Conservation (phyloP, 2,113 vertebrate species). For the Capricornis sumatraensis region DNA sequence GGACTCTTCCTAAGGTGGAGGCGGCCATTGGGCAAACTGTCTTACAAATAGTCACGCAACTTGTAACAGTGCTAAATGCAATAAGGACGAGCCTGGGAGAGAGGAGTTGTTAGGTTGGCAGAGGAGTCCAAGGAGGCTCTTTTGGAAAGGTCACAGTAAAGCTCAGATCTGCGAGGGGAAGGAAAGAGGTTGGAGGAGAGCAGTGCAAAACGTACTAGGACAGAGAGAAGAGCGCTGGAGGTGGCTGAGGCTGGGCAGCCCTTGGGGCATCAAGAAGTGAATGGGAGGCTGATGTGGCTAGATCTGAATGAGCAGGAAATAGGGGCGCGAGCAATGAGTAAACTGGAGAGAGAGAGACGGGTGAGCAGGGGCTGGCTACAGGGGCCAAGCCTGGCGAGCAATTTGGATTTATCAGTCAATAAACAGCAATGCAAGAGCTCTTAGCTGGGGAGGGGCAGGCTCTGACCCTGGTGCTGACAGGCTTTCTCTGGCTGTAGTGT, state of each 20-base stretch:
- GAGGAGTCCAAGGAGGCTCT: background rate
- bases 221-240: background rate
- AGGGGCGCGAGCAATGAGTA: background rate
- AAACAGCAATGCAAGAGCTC: background rate
- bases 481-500: background rate
- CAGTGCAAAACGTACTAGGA: background rate
- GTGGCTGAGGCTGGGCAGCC: background rate
- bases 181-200: background rate
- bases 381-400: background rate
- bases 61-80: background rate
- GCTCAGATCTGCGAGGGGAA: background rate
- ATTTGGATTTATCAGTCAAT: background rate
- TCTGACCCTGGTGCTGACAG: too few relatives aligned
- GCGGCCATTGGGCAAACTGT: background rate
- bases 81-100: background rate
- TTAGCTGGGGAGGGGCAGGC: background rate
- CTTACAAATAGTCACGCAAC: too few relatives aligned
- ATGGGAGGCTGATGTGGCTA: background rate
- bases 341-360: background rate
- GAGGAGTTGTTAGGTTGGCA: background rate
- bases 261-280: background rate
- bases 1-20: background rate
- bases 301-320: background rate
- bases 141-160: background rate
- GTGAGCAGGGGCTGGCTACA: background rate